These are phyloP conservation scores for Procambarus clarkii DNA, from an alignment of 1,140 invertebrate species.

Conservation along the genomic window DNA sequence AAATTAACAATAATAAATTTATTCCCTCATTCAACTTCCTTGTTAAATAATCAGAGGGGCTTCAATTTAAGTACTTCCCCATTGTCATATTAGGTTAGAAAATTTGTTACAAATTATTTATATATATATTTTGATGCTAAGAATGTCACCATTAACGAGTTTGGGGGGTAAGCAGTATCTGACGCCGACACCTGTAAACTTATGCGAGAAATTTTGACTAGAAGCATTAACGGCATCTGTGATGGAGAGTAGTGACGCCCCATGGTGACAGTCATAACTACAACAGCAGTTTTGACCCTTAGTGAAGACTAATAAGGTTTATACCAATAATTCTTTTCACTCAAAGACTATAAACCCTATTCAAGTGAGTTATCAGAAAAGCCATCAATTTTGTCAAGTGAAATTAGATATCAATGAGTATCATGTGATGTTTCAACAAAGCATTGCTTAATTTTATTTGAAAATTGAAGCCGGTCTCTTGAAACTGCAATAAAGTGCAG, in stretches of 20 bases:
- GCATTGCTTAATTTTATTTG: slow-evolving; percentile 14
- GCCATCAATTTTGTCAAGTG: slow-evolving; percentile 8
- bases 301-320: slow-evolving; percentile 32
- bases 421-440: slow-evolving; percentile 40
- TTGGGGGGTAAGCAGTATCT: slow-evolving; percentile 56
- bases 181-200: slow-evolving; percentile 64
- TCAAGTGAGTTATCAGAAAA: slow-evolving; percentile 35
- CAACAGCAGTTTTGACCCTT: slow-evolving; percentile 27
- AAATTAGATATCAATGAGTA: slow-evolving; percentile 26
- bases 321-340: slow-evolving; percentile 2
- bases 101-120: background rate
- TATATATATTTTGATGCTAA: background rate
- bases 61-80: background rate
- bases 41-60: background rate
- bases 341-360: slow-evolving; percentile 46
- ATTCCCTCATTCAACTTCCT: background rate
- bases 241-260: slow-evolving; percentile 52
- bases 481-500: slow-evolving; percentile 54
- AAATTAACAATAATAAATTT: background rate
- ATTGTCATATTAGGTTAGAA: slow-evolving; percentile 7
- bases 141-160: slow-evolving; percentile 27
- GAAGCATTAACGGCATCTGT: slow-evolving; percentile 66
- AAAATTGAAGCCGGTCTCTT: slow-evolving; percentile 41
- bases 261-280: slow-evolving; percentile 49
- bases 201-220: slow-evolving; percentile 69